These are phyloP conservation scores for Hirtodrosophila duncani DNA, from an alignment of 2,888 invertebrate species.

Conservation along the genomic window DNA sequence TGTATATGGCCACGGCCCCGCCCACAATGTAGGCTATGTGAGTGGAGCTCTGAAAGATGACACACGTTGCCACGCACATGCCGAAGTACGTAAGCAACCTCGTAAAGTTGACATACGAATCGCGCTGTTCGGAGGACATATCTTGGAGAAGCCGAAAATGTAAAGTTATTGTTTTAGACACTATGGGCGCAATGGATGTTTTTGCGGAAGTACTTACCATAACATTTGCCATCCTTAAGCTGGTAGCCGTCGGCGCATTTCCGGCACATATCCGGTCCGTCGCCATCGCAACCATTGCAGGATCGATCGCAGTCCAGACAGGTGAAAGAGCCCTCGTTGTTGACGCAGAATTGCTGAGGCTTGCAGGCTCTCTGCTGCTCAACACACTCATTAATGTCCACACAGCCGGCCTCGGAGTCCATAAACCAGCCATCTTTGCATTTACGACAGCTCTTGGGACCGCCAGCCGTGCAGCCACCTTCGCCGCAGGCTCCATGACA, in stretches of 20 bases:
- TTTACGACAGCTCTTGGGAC: slow-evolving; percentile 83
- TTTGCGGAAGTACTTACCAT: slow-evolving; percentile 80
- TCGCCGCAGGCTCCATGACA: slow-evolving; percentile 89
- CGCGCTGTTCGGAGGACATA: slow-evolving; percentile 79
- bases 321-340: slow-evolving; percentile 89
- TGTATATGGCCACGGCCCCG: slow-evolving; percentile 88
- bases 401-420: slow-evolving; percentile 87
- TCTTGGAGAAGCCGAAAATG: slow-evolving; percentile 70
- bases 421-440: slow-evolving; percentile 86
- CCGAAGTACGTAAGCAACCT: slow-evolving; percentile 92
- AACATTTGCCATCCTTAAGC: slow-evolving; percentile 86
- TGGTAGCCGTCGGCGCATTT: slow-evolving; percentile 87
- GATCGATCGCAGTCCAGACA: slow-evolving; percentile 90
- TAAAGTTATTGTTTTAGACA: slow-evolving; percentile 16
- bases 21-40: slow-evolving; percentile 88
- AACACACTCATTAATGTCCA: slow-evolving; percentile 91
- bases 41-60: slow-evolving; percentile 89
- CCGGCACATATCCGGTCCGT: slow-evolving; percentile 94
- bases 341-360: slow-evolving; percentile 90
- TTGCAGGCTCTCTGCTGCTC: slow-evolving; percentile 79
- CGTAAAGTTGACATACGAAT: slow-evolving; percentile 81
- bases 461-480: slow-evolving; percentile 86
- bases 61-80: slow-evolving; percentile 89
- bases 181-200: background rate
- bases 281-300: slow-evolving; percentile 90